Base-by-base conservation (phyloP, 2,113 vertebrate species). In the Notothenia rossii region DNA sequence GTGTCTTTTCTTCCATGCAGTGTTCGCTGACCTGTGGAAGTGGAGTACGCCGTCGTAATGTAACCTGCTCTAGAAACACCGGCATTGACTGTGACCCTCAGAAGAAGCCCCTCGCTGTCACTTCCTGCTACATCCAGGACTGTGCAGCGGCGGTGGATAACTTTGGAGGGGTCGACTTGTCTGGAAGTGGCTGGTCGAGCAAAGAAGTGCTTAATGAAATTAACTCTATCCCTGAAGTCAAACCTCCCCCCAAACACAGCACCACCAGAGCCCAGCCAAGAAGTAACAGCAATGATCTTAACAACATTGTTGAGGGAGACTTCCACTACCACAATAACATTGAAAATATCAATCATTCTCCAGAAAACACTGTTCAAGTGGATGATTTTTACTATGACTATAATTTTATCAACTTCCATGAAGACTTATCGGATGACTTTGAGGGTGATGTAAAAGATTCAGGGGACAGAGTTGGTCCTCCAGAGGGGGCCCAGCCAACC, bases 331-430 rank as follows among this genome's bases (percentile, higher is more conserved):
- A 62, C 46, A 95, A 88, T 72, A 82, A 84, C 64, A 43, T 94
- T 43, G 56, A 96, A 87, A 84, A 96, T 85, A 65, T 79, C 0
- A 70, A 93, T 2, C 86, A 45, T 1, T 18, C 85, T 71, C 18
- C 40, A 2, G 78, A 85, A 33, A 93, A 77, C 33, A 94, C 94
- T 0, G 85, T 96, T 68, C 92, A 95, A 3, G 96, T 99, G 0
- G 98, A 99, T 1, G 97, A 99, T 49, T 99, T 99, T 88, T 99
- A 99, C 89, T 99, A 99, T 0, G 98, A 99, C 87, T 99, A 99
- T 11, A 99, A 99, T 76, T 99, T 99, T 4, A 99, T 99, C 84
- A 97, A 96, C 80, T 99, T 99, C 88, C 98, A 99, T 0, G 97
- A 99, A 83, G 97, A 99, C 76, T 89, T 99, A 61, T 95, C 96